Percentiles rank a stretch among this genome's conserved stretches.
Evolutionary conservation across 2,797 vertebrate genomes (phyloP).

Genomic region (Danio choprae): DNA sequence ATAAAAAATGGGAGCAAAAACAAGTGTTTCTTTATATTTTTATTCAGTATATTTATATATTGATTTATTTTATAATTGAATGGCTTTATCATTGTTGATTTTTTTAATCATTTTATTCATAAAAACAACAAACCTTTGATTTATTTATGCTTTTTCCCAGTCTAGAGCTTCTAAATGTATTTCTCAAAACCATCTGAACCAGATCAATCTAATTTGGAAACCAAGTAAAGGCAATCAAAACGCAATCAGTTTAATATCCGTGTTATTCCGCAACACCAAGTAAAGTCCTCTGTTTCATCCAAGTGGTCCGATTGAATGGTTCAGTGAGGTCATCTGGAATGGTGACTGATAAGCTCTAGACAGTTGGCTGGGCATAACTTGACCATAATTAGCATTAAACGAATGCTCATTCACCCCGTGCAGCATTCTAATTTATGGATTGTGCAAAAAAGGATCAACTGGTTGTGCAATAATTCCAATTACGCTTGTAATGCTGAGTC

Average conservation of each 20-base stretch:
- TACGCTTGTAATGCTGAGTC: constrained; percentile 32
- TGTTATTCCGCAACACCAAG: constrained; percentile 27
- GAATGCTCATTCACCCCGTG: constrained; percentile 42
- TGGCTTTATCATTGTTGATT: too few species aligned
- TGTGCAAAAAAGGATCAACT: constrained; percentile 54
- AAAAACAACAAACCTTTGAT: too few species aligned
- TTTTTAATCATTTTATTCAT: too few species aligned
- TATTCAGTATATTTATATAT: too few species aligned
- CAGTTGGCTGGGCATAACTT: constrained; percentile 37
- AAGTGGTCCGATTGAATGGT: constrained; percentile 52
- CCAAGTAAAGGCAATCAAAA: constrained; percentile 46
- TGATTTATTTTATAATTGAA: too few species aligned
- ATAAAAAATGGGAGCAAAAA: too few species aligned
- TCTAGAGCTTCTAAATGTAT: constrained; percentile 1
- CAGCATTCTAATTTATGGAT: constrained; percentile 58
- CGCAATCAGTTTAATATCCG: constrained; percentile 33
- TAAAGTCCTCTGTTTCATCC: constrained; percentile 29
- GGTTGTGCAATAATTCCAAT: constrained; percentile 39
- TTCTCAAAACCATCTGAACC: constrained; percentile 30
- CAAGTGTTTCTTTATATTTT: too few species aligned
- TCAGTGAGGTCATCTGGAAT: constrained; percentile 63
- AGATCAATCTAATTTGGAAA: constrained; percentile 38
- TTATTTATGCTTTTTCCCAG: too few species aligned
- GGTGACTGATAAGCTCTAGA: constrained; percentile 60
- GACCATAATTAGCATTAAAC: constrained; percentile 58